Base-by-base conservation (phyloP, 2,888 invertebrate genomes). In the Pediacus dermestoides region DNA sequence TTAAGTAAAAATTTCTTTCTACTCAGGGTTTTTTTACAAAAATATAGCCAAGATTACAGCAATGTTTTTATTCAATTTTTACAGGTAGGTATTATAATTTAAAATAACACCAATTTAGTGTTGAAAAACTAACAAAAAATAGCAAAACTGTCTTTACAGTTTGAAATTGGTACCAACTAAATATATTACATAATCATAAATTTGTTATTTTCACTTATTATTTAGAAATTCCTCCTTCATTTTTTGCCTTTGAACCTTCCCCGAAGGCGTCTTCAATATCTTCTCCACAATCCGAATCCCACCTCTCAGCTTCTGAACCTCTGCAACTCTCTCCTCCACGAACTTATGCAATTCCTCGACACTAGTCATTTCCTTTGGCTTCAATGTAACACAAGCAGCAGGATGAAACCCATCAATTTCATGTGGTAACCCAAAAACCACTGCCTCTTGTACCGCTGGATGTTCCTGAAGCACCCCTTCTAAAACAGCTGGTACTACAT, bases 361-460 rank as follows among this genome's bases (percentile, higher is more conserved):
- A n/a, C n/a, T 9, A 6, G 10, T 6, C 6, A 6, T n/a, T 6
- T 6, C 4, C 8, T 9, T 9, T 6, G 4, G 4, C 10, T 26
- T 26, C 27, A 26, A 10, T 6, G 9, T 9, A 6, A 26, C 10
- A 26, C 27, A 26, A 26, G 27, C 27, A 4, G 47, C 27, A 1
- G 58, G 55, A 32, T 50, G 47, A 7, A 58, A 53, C 13, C 56
- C 57, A 33, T 59, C 58, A 10, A 42, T 39, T 21, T 50, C 45
- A 33, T 57, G 48, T 1, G 58, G 58, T 21, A 54, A 21, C n/a
- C 58, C 58, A 42, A 91, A 71, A 0, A 94, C 90, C 0, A 85
- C 89, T 0, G 83, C 87, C 54, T 89, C 88, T 10, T 74, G 64
- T 1, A 93, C 75, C 12, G 75, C 77, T 1, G 85, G 82, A 64